Conservation (phyloP, 2,797 vertebrate genomes). For the Melopsittacus undulatus region DNA sequence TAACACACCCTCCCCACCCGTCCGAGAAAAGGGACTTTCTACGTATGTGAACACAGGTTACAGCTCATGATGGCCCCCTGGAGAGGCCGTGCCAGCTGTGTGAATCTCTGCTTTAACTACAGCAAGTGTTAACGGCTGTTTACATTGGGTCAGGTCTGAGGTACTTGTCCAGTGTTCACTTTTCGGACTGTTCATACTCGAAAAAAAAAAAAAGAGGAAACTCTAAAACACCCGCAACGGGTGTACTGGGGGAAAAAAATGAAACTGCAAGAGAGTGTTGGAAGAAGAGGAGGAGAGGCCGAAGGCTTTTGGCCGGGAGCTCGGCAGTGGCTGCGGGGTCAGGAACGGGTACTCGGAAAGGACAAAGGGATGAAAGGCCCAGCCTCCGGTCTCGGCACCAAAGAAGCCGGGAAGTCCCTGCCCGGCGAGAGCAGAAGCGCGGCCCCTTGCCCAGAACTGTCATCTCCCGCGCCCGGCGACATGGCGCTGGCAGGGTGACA, state of each 20-base stretch:
- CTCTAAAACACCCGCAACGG: not conserved
- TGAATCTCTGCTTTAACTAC: constrained; percentile 20
- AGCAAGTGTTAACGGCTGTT: constrained; percentile 23
- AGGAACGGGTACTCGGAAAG: not conserved
- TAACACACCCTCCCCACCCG: not conserved
- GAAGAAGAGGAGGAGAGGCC: not conserved
- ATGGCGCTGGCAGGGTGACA: not conserved
- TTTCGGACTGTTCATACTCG: not conserved
- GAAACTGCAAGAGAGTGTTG: fast-evolving
- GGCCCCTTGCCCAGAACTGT: too few relatives aligned
- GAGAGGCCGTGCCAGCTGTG: not conserved
- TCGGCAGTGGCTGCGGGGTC: not conserved
- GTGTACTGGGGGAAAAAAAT: not conserved
- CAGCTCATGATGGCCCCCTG: not conserved
- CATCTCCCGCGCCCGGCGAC: fast-evolving
- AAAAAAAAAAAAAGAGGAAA: not conserved
- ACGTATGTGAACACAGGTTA: not conserved
- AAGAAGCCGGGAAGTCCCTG: not conserved
- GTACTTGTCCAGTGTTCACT: not conserved
- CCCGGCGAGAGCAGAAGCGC: too few relatives aligned
- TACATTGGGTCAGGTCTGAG: constrained; percentile 6
- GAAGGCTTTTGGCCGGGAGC: not conserved
- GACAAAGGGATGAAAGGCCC: not conserved
- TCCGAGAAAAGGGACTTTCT: not conserved
- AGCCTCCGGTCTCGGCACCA: not conserved